Base-by-base conservation (phyloP, 2,888 invertebrate genomes). In the Synanthedon formicaeformis region DNA sequence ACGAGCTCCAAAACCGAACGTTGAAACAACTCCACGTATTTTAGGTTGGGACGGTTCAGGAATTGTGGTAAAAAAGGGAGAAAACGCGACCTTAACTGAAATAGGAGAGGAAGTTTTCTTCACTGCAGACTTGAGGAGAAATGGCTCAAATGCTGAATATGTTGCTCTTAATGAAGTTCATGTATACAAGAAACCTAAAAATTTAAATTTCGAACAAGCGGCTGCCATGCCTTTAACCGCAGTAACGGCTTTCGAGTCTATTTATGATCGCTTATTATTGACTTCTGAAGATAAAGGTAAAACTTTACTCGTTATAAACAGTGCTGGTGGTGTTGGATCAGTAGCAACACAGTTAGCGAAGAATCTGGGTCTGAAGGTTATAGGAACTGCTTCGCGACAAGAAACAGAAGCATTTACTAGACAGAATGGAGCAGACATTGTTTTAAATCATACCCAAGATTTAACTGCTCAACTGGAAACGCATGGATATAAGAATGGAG, bases 11-110 rank as follows among this genome's bases (percentile, higher is more conserved):
- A 84, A 82, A 55, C 65, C 76, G 2, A 63, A 61, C 51, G 57
- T 77, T n/a, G 80, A 81, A 64, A 56, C 62, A 0, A 53, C 60
- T 1, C 77, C 83, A 0, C 68, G 74, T 27, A 78, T 86, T 53
- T 65, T 86, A 23, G 86, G 86, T 50, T 84, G 75, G 71, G 86
- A 86, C 55, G 86, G 86, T 16, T 68, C 86, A 4, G 86, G 86
- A 16, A 58, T 80, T 14, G 67, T 86, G 1, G 79, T 75, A 1
- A 72, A 66, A 13, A 81, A 73, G 58, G 86, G 83, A 16, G 67
- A 67, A 8, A 56, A 64, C 8, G 68, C 70, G 0, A 71, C 67
- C 53, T 55, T 63, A 27, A 75, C 78, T 40, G 74, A 78, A 12
- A 55, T 78, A n/a, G 83, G 82, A 1, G 83, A 85, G 52, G 74